phyloP scores from a whole-genome alignment of 2,888 invertebrate species.

The Helleia helle region DNA sequence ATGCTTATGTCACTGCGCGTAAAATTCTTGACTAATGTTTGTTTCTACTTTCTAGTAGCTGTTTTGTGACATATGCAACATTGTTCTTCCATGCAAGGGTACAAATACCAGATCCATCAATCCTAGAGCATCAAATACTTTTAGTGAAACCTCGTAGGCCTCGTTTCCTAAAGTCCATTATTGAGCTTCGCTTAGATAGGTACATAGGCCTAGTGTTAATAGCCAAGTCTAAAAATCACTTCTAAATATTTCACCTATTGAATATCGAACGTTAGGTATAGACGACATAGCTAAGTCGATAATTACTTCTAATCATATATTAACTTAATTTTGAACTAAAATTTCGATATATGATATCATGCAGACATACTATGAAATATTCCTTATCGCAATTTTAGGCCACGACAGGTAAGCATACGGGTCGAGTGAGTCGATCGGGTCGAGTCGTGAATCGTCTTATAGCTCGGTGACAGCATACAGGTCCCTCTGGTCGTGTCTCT shows the following conservation, averaged over 20 bases:
- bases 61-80: no score
- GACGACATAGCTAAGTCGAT: neutral
- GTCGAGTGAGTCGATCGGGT: no score
- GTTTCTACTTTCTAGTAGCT: no score
- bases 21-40: no score
- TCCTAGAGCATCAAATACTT: no score
- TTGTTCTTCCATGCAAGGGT: no score
- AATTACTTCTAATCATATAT: conserved; percentile 7
- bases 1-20: no score
- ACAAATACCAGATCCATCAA: no score
- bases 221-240: conserved; percentile 1
- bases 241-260: neutral
- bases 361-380: no score
- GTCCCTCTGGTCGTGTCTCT: conserved; percentile 47
- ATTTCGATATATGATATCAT: neutral
- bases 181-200: neutral
- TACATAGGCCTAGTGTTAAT: conserved; percentile 6
- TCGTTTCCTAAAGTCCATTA: neutral
- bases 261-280: conserved; percentile 1
- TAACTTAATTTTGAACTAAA: neutral
- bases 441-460: no score
- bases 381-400: no score
- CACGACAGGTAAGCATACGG: no score
- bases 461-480: conserved; percentile 82
- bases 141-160: conserved; percentile 12